phyloP scores from a whole-genome alignment of 2,113 vertebrate species.

The Nibea albiflora region DNA sequence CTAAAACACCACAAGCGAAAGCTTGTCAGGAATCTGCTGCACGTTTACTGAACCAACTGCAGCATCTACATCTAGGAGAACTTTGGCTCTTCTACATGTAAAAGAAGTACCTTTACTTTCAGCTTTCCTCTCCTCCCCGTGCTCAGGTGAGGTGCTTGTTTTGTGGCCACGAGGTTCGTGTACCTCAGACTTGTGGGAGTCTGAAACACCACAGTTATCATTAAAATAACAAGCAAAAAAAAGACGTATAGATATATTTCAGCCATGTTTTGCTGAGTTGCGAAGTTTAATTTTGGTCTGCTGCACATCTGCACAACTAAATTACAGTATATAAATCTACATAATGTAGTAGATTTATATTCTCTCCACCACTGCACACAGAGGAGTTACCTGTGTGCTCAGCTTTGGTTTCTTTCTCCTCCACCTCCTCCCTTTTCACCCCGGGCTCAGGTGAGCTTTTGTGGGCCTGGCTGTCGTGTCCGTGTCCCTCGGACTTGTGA shows the following conservation, averaged over 20 bases:
- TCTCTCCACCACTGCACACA: neutral
- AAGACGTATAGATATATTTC: neutral
- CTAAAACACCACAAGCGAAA: neutral
- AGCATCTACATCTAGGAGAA: neutral
- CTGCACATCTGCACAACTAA: neutral
- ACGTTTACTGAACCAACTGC: neutral
- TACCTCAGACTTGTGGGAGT: neutral
- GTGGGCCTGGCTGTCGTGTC: neutral
- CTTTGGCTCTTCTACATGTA: neutral
- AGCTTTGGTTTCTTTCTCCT: slow-evolving; percentile 3
- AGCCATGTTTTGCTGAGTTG: neutral
- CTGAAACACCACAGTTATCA: neutral
- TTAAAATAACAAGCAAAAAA: neutral
- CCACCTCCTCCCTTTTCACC: neutral
- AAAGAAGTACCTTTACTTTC: slow-evolving; percentile 24
- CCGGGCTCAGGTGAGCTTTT: neutral
- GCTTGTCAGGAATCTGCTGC: neutral
- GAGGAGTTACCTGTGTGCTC: slow-evolving; percentile 36
- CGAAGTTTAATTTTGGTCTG: neutral
- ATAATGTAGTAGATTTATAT: neutral
- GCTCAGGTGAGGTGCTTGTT: neutral
- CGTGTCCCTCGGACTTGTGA: neutral
- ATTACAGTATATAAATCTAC: neutral
- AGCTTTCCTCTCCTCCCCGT: neutral
- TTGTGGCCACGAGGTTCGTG: neutral